A percentile compares a stretch with the other conserved stretches of the same genome.
Conservation (phyloP, 1,140 invertebrate genomes). For the Eciton burchellii region DNA sequence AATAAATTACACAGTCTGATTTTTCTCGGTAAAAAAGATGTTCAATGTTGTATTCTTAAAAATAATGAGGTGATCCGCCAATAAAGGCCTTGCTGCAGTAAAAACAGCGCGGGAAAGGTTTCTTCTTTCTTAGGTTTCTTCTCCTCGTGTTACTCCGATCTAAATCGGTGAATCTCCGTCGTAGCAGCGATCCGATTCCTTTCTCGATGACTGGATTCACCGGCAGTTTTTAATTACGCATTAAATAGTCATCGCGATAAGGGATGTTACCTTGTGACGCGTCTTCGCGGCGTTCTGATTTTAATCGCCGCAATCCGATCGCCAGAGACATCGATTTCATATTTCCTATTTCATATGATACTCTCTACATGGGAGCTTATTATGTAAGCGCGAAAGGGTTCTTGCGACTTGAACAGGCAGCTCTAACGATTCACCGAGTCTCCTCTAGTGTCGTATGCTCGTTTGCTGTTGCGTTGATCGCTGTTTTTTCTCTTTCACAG, state of each 20-base stretch:
- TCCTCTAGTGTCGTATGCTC: neutral
- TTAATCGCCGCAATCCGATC: neutral
- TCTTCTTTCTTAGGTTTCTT: neutral
- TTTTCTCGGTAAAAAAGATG: neutral
- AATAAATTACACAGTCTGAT: conserved; percentile 21
- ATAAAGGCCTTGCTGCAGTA: neutral
- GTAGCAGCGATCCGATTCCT: conserved; percentile 6
- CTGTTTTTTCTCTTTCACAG: conserved; percentile 83
- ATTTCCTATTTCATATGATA: no score
- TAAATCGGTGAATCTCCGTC: neutral
- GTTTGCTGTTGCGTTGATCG: neutral
- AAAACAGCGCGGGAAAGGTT: conserved; percentile 6
- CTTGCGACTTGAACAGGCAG: neutral
- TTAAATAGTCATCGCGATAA: no score
- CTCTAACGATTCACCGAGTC: neutral
- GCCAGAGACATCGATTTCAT: neutral
- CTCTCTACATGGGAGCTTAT: neutral
- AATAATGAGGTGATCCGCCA: conserved; percentile 6
- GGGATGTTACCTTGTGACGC: no score
- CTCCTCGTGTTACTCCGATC: conserved; percentile 1
- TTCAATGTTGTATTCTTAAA: conserved; percentile 7
- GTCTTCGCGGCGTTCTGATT: no score
- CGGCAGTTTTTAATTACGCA: neutral
- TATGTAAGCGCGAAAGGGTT: conserved; percentile 31
- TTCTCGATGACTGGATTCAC: no score